Conservation (phyloP, 2,113 vertebrate genomes). For the Myiozetetes cayanensis region DNA sequence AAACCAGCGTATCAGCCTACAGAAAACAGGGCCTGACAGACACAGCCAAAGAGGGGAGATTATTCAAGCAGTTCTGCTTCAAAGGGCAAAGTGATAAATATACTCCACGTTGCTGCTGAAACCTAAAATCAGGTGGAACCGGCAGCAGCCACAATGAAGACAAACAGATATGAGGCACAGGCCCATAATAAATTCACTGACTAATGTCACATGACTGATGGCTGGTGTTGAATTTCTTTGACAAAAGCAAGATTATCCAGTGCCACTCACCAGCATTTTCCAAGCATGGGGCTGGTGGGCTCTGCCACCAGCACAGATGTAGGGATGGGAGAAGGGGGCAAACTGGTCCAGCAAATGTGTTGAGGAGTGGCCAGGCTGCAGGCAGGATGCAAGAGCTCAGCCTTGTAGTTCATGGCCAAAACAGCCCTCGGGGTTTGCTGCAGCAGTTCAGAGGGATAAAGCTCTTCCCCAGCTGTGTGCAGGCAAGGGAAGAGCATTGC, state of each 20-base stretch:
- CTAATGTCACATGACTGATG: not conserved
- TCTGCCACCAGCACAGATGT: not conserved
- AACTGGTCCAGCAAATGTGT: not conserved
- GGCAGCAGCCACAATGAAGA: constrained; percentile 10
- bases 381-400: not conserved
- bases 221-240: not conserved
- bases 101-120: not conserved
- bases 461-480: not conserved
- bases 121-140: constrained; percentile 15
- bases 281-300: not conserved
- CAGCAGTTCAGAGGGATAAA: not conserved
- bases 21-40: constrained; percentile 1
- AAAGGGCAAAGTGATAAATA: constrained; percentile 36
- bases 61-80: constrained; percentile 29
- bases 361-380: not conserved
- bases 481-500: not conserved
- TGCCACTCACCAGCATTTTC: not conserved
- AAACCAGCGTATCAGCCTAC: not conserved
- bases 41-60: not conserved
- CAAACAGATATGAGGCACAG: not conserved
- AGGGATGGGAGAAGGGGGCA: not conserved
- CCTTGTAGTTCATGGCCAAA: not conserved
- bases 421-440: not conserved
- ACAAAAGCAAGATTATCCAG: not conserved
- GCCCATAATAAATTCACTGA: not conserved